Conservation (phyloP, 2,797 vertebrate genomes). For the Podarcis lilfordi region DNA sequence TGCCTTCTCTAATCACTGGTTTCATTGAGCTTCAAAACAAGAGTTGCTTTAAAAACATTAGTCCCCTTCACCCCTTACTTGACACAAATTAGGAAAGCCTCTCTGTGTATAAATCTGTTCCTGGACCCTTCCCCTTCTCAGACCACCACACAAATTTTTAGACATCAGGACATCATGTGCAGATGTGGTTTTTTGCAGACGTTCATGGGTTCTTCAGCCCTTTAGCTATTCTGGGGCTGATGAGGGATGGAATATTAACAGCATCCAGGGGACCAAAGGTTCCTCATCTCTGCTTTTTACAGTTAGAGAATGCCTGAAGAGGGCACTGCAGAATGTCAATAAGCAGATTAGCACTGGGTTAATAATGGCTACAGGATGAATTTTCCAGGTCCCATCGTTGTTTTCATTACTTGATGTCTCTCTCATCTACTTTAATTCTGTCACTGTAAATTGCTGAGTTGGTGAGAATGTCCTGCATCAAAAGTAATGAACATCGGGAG, state of each 20-base stretch:
- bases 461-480: constrained; percentile 32
- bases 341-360: neutral
- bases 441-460: constrained; percentile 38
- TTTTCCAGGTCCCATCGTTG: neutral
- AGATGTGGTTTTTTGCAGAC: no score
- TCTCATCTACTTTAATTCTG: constrained; percentile 19
- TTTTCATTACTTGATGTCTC: constrained; percentile 11
- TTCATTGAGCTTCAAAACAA: neutral
- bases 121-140: neutral
- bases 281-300: neutral
- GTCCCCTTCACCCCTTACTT: neutral
- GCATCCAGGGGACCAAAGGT: neutral
- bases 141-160: neutral
- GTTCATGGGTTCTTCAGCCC: no score
- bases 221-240: neutral
- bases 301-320: neutral
- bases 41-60: neutral
- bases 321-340: neutral
- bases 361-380: neutral
- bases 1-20: neutral
- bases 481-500: constrained; percentile 34
- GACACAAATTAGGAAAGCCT: neutral
- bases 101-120: neutral
- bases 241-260: neutral
- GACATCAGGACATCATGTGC: no score